Conservation (phyloP, 2,113 vertebrate genomes). For the Mustelus asterias region DNA sequence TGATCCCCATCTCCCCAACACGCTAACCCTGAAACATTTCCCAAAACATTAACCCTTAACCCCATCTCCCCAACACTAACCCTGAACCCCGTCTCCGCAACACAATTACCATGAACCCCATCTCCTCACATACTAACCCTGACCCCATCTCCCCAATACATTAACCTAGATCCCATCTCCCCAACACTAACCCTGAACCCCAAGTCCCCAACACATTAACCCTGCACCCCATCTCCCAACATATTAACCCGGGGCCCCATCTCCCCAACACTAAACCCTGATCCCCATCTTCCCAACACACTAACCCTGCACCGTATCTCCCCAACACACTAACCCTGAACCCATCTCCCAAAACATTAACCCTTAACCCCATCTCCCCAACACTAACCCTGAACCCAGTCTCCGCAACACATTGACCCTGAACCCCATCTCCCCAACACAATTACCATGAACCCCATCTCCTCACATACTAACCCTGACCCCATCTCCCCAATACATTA, state of each 20-base stretch:
- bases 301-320: slow-evolving; percentile 47
- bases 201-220: not conserved
- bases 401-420: slow-evolving; percentile 9
- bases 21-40: too few species aligned
- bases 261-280: not conserved
- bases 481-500: not conserved
- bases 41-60: too few species aligned
- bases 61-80: too few species aligned
- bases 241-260: too few species aligned
- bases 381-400: too few species aligned
- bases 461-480: too few species aligned
- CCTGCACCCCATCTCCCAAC: not conserved
- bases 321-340: slow-evolving; percentile 36
- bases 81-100: slow-evolving; percentile 62
- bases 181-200: too few species aligned
- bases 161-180: not conserved
- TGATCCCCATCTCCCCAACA: not conserved
- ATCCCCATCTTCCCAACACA: slow-evolving; percentile 71
- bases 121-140: slow-evolving; percentile 37
- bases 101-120: slow-evolving; percentile 58
- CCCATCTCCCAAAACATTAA: too few species aligned
- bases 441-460: not conserved
- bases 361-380: not conserved
- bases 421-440: not conserved
- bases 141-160: too few species aligned